A percentile compares a stretch with the other conserved stretches of the same genome.
Evolutionary conservation across 2,797 vertebrate species (phyloP).

Genomic region (Ciconia nigra): DNA sequence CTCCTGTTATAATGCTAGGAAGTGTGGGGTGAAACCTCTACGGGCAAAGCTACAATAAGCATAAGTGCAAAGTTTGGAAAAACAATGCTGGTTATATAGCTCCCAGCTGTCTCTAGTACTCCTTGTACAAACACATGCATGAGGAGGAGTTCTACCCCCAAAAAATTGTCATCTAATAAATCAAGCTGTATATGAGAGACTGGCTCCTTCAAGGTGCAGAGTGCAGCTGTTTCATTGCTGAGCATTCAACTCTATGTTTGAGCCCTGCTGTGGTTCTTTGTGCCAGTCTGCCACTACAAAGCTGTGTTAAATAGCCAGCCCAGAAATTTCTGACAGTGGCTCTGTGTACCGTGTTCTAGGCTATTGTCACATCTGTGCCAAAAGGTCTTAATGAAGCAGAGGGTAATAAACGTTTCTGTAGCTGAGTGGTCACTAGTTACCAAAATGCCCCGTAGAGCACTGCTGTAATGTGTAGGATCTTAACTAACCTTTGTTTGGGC

Average conservation of each 20-base stretch:
- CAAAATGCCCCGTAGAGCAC: neutral
- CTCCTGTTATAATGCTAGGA: neutral
- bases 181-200: neutral
- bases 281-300: neutral
- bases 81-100: neutral
- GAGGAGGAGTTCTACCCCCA: neutral
- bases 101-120: neutral
- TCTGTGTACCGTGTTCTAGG: neutral
- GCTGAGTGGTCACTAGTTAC: neutral
- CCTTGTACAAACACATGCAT: neutral
- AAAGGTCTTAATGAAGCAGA: neutral
- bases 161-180: neutral
- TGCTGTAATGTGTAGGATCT: neutral
- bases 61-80: neutral
- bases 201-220: neutral
- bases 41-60: neutral
- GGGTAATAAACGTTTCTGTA: neutral
- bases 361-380: neutral
- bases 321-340: neutral
- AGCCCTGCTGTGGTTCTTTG: neutral
- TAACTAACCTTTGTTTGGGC: neutral
- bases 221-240: neutral
- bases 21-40: neutral
- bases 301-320: neutral
- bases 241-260: neutral